These are phyloP conservation scores for Melipona beecheii DNA, from an alignment of 2,888 invertebrate genomes.

Conservation along the genomic window DNA sequence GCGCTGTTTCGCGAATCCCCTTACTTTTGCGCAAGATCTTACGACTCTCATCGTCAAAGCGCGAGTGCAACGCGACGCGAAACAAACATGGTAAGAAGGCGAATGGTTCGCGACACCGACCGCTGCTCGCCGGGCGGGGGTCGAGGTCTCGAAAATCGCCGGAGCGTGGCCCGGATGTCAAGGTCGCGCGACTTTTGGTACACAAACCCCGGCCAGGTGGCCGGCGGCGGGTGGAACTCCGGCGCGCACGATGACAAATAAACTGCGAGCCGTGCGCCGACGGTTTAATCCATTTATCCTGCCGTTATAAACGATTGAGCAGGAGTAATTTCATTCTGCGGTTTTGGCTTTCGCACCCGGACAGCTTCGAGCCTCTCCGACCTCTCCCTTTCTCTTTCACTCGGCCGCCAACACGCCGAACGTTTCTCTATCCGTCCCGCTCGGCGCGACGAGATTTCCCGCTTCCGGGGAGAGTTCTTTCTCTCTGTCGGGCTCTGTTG, in stretches of 20 bases:
- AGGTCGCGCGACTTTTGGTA: slow-evolving; percentile 59
- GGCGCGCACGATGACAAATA: slow-evolving; percentile 73
- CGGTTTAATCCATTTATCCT: slow-evolving; percentile 79
- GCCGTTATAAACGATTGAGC: slow-evolving; percentile 78
- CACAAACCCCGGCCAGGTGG: slow-evolving; percentile 42
- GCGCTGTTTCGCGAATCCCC: too few species aligned
- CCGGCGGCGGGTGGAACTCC: slow-evolving; percentile 47
- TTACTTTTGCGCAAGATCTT: too few species aligned
- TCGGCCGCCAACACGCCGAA: background rate
- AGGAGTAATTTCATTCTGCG: slow-evolving; percentile 81
- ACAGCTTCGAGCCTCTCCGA: slow-evolving; percentile 50
- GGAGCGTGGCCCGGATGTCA: slow-evolving; percentile 35
- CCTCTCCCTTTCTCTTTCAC: slow-evolving; percentile 19
- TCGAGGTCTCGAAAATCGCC: slow-evolving; percentile 4
- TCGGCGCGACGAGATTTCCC: background rate
- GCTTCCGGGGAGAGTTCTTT: background rate
- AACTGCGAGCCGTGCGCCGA: slow-evolving; percentile 74
- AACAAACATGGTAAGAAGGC: too few species aligned
- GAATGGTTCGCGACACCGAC: background rate
- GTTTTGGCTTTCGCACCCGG: slow-evolving; percentile 77
- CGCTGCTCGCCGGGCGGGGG: background rate
- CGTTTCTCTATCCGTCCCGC: slow-evolving; percentile 7
- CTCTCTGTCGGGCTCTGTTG: slow-evolving; percentile 6
- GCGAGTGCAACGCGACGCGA: too few species aligned
- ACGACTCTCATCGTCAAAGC: too few species aligned